Base-by-base conservation (phyloP, 2,888 invertebrate genomes). In the Phengaris arion region DNA sequence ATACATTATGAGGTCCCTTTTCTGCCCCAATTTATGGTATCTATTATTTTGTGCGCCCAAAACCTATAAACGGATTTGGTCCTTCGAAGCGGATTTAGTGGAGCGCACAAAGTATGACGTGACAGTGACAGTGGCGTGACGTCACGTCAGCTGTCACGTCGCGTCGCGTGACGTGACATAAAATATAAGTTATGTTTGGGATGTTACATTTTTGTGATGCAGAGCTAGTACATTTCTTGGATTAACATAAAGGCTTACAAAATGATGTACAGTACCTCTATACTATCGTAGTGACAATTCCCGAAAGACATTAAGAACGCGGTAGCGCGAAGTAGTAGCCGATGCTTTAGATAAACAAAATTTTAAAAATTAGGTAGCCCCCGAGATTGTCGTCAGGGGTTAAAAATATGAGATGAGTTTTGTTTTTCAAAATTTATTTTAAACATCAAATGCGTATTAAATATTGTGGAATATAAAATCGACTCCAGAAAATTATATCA, bases 111-210 rank as follows among this genome's bases (percentile, higher is more conserved):
- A 64, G 64, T 35, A 12, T 64, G 64, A 64, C 64, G 64, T 35
- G 35, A 45, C 35, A 22, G 64, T 70, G 75, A 75, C 75, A 59
- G 70, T 76, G 68, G 74, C 74, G 77, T 77, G 78, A 75, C 77
- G 79, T 77, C 76, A 75, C 70, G 76, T 68, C 74, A 59, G 76
- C 74, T 76, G 75, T 54, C 68, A 22, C 64, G 22, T 59, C 68
- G 51, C 55, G 46, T 68, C 73, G 68, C 64, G 75, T 75, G 75
- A 75, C 75, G 48, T 15, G 75, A 15, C 59, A 46, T 46, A 75
- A 64, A 70, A 70, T 52, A 70, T 52, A 70, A 51, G 51, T 22
- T 69, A 69, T 15, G 69, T n/a, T 48, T 13, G 69, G 10, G 10
- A 15, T 15, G 48, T 51, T 48, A 51, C 51, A 2, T 70, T 12